Evolutionary conservation across 2,113 vertebrate species (phyloP).

Genomic region (Aix galericulata): DNA sequence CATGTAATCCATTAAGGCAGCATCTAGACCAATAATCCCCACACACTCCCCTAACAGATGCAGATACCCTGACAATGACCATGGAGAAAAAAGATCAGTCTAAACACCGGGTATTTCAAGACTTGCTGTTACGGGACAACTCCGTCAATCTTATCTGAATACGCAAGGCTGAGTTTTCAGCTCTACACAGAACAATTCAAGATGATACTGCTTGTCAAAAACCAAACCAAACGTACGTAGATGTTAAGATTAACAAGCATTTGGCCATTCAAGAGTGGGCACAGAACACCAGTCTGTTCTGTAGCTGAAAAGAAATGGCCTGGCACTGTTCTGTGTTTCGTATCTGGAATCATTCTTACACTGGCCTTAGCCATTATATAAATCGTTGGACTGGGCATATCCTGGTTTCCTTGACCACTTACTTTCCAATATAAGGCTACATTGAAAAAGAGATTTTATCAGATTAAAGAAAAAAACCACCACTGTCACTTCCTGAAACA

Average conservation of each 20-base stretch:
- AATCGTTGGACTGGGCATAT: too few relatives aligned
- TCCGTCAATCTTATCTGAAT: neutral
- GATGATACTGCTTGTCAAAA: neutral
- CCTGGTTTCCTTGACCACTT: neutral
- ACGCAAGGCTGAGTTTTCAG: neutral
- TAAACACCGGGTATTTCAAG: neutral
- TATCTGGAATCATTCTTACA: neutral
- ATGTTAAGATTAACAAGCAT: neutral
- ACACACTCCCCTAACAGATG: neutral
- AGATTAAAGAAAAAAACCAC: neutral
- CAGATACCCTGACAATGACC: neutral
- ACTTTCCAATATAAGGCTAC: neutral
- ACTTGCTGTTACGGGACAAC: neutral
- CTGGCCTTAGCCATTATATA: neutral
- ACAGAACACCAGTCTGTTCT: neutral
- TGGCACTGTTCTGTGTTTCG: neutral
- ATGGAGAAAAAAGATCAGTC: neutral
- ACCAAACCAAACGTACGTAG: neutral
- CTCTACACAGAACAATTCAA: neutral
- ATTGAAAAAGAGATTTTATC: slow-evolving; percentile 34
- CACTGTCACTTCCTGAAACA: neutral
- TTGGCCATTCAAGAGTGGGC: neutral
- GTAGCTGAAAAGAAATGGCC: neutral
- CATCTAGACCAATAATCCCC: neutral
- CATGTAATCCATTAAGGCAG: neutral